Percentiles rank a stretch among this genome's conserved stretches.
These are phyloP conservation scores for Berghia stephanieae DNA, from an alignment of 1,140 invertebrate species.

Conservation along the genomic window DNA sequence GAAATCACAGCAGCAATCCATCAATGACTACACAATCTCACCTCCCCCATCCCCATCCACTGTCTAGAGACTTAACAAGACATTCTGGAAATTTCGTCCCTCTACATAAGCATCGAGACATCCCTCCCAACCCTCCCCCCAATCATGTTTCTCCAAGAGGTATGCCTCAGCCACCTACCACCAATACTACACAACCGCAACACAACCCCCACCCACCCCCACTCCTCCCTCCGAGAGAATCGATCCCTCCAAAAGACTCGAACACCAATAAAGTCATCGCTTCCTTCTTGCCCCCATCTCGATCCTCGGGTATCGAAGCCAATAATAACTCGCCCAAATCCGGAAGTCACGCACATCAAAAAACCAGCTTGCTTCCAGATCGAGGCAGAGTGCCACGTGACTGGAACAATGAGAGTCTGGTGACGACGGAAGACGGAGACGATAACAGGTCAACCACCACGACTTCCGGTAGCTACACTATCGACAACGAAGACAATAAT, in stretches of 20 bases:
- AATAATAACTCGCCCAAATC: background rate
- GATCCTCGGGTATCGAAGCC: background rate
- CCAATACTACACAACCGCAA: constrained; percentile 14
- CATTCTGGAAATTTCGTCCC: background rate
- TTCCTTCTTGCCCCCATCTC: background rate
- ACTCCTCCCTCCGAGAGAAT: constrained; percentile 1
- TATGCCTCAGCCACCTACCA: background rate
- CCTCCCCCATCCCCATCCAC: constrained; percentile 1
- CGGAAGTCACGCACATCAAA: background rate
- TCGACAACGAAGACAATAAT: constrained; percentile 40
- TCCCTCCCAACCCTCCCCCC: background rate
- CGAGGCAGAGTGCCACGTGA: constrained; percentile 9
- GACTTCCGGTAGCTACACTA: constrained; percentile 44
- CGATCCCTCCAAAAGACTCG: background rate
- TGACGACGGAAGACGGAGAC: constrained; percentile 35
- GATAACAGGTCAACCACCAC: constrained; percentile 38
- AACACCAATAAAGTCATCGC: too few relatives aligned
- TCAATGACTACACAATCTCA: background rate
- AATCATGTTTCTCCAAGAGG: background rate
- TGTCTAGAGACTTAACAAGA: too few relatives aligned
- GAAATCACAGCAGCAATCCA: background rate
- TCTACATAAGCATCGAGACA: background rate
- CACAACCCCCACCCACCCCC: constrained; percentile 17
- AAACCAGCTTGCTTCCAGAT: background rate
- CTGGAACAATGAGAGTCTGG: constrained; percentile 39